A percentile compares a stretch with the other conserved stretches of the same genome.
These are phyloP conservation scores for Dryococelus australis DNA, from an alignment of 2,888 invertebrate species.

Conservation along the genomic window DNA sequence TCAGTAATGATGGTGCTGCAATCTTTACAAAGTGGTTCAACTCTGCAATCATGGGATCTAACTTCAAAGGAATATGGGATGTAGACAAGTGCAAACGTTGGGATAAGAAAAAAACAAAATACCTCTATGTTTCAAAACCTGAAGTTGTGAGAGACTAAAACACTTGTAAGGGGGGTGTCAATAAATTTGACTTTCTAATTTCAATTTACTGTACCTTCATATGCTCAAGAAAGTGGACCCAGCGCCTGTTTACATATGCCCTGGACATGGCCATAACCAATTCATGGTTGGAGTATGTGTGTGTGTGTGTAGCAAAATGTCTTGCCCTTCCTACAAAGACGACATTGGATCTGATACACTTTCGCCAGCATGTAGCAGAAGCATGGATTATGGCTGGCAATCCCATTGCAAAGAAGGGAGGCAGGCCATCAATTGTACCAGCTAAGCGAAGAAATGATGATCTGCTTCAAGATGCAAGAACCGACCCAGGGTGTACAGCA, in stretches of 20 bases:
- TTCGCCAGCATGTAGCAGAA: constrained; percentile 13
- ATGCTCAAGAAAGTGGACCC: constrained; percentile 43
- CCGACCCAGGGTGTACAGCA: neutral
- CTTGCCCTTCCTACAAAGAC: neutral
- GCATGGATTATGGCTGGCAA: neutral
- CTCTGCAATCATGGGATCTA: constrained; percentile 46
- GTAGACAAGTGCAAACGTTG: neutral
- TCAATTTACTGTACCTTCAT: constrained; percentile 43
- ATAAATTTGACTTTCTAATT: constrained; percentile 45
- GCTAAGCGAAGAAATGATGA: neutral
- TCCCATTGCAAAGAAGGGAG: constrained; percentile 17
- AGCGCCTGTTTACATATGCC: constrained; percentile 43
- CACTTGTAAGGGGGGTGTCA: constrained; percentile 48
- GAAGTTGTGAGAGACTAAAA: constrained; percentile 45
- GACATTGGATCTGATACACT: neutral
- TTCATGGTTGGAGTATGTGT: constrained; percentile 43
- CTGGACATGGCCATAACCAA: constrained; percentile 45
- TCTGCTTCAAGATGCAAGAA: constrained; percentile 20
- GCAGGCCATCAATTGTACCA: neutral
- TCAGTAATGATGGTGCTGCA: constrained; percentile 35
- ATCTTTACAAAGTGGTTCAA: constrained; percentile 45
- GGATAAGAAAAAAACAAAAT: constrained; percentile 43
- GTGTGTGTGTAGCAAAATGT: constrained; percentile 16
- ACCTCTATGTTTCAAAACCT: constrained; percentile 44
- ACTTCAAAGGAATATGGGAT: constrained; percentile 37